These are phyloP conservation scores for Drosophila kepulauana DNA, from an alignment of 1,140 invertebrate genomes.

Conservation along the genomic window DNA sequence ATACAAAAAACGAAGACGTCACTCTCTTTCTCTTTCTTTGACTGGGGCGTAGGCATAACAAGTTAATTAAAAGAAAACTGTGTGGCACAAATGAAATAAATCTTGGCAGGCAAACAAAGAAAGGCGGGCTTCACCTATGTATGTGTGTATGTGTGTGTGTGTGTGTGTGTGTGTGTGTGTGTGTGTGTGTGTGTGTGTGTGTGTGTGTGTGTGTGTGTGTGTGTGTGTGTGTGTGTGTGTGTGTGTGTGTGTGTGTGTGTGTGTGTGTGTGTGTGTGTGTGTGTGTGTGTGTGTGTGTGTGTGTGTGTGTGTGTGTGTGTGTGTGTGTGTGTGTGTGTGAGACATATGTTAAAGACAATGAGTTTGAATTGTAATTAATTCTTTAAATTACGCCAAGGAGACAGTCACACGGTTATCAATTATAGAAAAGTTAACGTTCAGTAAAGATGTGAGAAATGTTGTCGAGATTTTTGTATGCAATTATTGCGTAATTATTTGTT, in stretches of 20 bases:
- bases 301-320: constrained; percentile 3
- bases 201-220: constrained; percentile 18
- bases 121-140: neutral
- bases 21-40: no score
- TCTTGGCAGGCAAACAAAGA: constrained; percentile 35
- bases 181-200: constrained; percentile 18
- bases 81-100: constrained; percentile 77
- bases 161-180: constrained; percentile 17
- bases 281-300: constrained; percentile 17
- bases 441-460: no score
- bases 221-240: constrained; percentile 18
- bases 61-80: constrained; percentile 83
- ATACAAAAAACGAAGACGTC: no score
- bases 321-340: constrained; percentile 17
- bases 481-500: no score
- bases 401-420: constrained; percentile 5
- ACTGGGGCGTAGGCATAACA: constrained; percentile 51
- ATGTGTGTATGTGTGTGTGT: constrained; percentile 5
- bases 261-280: constrained; percentile 16
- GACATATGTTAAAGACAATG: constrained; percentile 55
- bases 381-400: neutral
- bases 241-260: constrained; percentile 18
- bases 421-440: constrained; percentile 9
- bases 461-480: no score
- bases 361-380: constrained; percentile 78